Evolutionary conservation across 1,140 invertebrate genomes (phyloP).

Genomic region (Drosophila carrolli): DNA sequence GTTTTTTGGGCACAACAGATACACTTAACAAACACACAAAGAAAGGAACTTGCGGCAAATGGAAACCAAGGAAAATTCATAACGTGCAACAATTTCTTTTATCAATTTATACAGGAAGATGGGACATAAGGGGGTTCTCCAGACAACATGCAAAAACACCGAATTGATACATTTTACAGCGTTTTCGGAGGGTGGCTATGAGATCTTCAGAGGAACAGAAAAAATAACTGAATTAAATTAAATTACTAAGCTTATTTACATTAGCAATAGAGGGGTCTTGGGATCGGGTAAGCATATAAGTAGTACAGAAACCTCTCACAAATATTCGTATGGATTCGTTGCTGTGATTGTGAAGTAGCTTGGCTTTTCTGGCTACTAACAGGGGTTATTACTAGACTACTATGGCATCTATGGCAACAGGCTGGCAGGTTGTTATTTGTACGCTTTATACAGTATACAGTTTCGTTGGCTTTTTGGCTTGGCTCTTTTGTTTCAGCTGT

Average conservation of each 20-base stretch:
- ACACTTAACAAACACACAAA: slow-evolving; percentile 59
- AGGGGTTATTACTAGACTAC: slow-evolving; percentile 51
- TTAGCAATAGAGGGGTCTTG: slow-evolving; percentile 20
- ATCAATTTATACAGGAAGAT: slow-evolving; percentile 15
- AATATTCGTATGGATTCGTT: slow-evolving; percentile 59
- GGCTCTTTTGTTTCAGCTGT: slow-evolving; percentile 66
- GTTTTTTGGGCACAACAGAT: slow-evolving; percentile 45
- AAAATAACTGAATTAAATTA: slow-evolving; percentile 15
- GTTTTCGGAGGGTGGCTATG: slow-evolving; percentile 5
- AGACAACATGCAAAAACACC: slow-evolving; percentile 43
- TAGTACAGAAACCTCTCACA: slow-evolving; percentile 80
- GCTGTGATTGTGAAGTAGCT: slow-evolving; percentile 77
- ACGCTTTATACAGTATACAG: slow-evolving; percentile 50
- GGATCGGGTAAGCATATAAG: slow-evolving; percentile 54
- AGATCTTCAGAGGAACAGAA: slow-evolving; percentile 14
- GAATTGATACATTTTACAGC: slow-evolving; percentile 51
- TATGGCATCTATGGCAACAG: slow-evolving; percentile 45
- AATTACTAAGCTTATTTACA: slow-evolving; percentile 47
- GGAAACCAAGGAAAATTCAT: slow-evolving; percentile 42
- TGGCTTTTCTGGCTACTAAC: slow-evolving; percentile 65
- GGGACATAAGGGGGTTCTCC: slow-evolving; percentile 3
- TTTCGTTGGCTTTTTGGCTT: slow-evolving; percentile 29
- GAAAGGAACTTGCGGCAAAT: slow-evolving; percentile 46
- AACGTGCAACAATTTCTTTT: slow-evolving; percentile 49
- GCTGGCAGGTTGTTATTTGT: slow-evolving; percentile 37